Conservation (phyloP, 2,113 vertebrate genomes). For the Echinops telfairi region DNA sequence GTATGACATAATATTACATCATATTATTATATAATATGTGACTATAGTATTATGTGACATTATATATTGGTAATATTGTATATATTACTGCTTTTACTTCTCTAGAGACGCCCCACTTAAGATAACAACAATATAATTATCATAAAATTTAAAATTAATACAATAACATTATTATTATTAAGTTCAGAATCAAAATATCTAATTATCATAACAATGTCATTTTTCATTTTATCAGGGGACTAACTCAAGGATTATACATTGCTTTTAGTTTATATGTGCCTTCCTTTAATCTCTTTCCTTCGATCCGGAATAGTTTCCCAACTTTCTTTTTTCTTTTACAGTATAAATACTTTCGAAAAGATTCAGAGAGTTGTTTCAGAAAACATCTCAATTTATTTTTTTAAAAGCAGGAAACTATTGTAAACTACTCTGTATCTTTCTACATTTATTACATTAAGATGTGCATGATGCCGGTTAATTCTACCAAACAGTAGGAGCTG, state of each 20-base stretch:
- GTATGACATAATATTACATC: no score
- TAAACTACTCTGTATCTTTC: not conserved
- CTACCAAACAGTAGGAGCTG: no score
- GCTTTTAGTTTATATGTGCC: not conserved
- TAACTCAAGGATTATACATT: not conserved
- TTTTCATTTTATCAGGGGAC: not conserved
- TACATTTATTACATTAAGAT: no score
- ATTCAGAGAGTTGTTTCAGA: conserved; percentile 28
- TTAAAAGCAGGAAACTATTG: conserved; percentile 16
- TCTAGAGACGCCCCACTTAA: no score
- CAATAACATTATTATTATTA: conserved; percentile 35
- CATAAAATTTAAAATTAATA: conserved; percentile 41
- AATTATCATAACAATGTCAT: not conserved
- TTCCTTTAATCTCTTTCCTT: not conserved
- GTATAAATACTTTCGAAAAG: conserved; percentile 6
- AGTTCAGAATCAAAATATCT: conserved; percentile 9
- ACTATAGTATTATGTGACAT: no score
- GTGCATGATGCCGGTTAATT: no score
- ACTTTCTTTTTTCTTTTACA: not conserved
- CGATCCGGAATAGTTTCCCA: not conserved
- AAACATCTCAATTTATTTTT: not conserved
- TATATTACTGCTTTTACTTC: no score
- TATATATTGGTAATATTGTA: no score
- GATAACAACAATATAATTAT: not conserved
- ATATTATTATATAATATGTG: no score